phyloP scores from a whole-genome alignment of 2,888 invertebrate genomes.

The Heliothis peltigera region DNA sequence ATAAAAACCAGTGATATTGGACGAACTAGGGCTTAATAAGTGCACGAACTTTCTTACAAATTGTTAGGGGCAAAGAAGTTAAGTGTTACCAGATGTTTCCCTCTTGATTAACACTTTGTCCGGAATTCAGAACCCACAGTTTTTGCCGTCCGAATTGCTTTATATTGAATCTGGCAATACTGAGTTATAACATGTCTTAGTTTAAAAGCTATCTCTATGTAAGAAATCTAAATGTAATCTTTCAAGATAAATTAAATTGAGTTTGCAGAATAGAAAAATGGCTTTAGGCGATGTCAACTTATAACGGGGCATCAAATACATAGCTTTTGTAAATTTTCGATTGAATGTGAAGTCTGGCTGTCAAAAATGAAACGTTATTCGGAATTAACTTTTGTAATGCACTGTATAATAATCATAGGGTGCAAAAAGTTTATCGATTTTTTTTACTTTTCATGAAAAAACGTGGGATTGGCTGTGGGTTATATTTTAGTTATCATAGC shows the following conservation, averaged over 20 bases:
- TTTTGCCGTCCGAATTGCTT: slow-evolving; percentile 36
- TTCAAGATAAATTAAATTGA: slow-evolving; percentile 1
- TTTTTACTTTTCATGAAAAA: too few relatives aligned
- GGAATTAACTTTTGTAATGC: slow-evolving; percentile 4
- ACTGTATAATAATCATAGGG: background rate
- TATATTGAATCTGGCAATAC: slow-evolving; percentile 43
- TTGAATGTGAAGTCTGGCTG: slow-evolving; percentile 9
- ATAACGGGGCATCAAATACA: background rate
- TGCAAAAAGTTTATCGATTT: slow-evolving; percentile 1
- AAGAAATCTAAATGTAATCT: slow-evolving; percentile 24
- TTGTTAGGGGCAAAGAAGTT: slow-evolving; percentile 53
- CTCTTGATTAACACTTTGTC: slow-evolving; percentile 54
- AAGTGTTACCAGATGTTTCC: slow-evolving; percentile 57
- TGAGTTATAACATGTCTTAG: slow-evolving; percentile 15
- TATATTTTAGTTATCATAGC: too few relatives aligned
- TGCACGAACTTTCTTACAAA: slow-evolving; percentile 47
- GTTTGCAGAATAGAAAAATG: background rate
- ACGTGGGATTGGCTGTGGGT: background rate
- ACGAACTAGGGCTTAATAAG: slow-evolving; percentile 32
- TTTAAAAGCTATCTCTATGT: slow-evolving; percentile 6
- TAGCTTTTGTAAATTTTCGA: slow-evolving; percentile 13
- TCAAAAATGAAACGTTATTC: background rate
- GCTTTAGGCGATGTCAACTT: background rate
- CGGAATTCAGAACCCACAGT: slow-evolving; percentile 44
- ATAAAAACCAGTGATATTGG: slow-evolving; percentile 35